phyloP scores from a whole-genome alignment of 1,140 invertebrate species.

The Leptopilina clavipes region DNA sequence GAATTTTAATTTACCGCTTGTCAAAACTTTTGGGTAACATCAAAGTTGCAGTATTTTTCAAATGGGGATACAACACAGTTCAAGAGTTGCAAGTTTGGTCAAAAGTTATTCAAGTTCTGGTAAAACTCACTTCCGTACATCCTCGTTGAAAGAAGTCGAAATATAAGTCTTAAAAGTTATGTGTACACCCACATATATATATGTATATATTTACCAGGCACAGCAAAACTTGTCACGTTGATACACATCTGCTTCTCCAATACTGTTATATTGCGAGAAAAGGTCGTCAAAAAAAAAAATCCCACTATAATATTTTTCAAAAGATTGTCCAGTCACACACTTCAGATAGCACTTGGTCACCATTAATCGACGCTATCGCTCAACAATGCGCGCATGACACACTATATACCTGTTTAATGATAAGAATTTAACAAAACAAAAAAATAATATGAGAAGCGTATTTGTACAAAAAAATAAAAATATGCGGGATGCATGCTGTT shows the following conservation, averaged over 20 bases:
- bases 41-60: slow-evolving; percentile 24
- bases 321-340: background rate
- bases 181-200: no score
- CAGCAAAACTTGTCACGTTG: slow-evolving; percentile 24
- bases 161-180: slow-evolving; percentile 20
- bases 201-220: background rate
- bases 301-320: background rate
- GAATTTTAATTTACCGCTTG: slow-evolving; percentile 28
- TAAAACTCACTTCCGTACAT: background rate
- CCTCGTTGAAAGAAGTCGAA: slow-evolving; percentile 23
- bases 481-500: slow-evolving; percentile 4
- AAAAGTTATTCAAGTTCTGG: slow-evolving; percentile 17
- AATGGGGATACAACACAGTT: background rate
- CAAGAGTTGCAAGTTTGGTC: slow-evolving; percentile 24
- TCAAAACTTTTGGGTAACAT: slow-evolving; percentile 13
- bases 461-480: slow-evolving; percentile 26
- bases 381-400: background rate
- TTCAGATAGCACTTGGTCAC: background rate
- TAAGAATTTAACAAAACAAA: slow-evolving; percentile 17
- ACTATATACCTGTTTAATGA: no score
- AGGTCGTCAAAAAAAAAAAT: background rate
- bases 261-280: background rate
- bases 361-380: slow-evolving; percentile 12
- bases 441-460: background rate
- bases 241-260: slow-evolving; percentile 6